These are phyloP conservation scores for Callopanchax toddi DNA, from an alignment of 2,113 vertebrate genomes.

Conservation along the genomic window DNA sequence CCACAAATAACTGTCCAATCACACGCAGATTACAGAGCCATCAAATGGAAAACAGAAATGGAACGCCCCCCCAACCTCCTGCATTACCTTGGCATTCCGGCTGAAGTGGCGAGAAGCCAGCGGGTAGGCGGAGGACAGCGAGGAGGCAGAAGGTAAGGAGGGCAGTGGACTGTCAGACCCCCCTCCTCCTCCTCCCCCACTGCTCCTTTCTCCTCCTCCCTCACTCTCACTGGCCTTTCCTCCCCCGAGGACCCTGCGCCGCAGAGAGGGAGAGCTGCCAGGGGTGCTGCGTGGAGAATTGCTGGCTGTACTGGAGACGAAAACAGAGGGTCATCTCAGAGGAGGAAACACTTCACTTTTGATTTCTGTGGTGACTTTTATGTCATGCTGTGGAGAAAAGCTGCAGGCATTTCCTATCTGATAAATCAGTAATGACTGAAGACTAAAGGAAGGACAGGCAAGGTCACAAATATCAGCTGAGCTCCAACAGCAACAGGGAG, in stretches of 20 bases:
- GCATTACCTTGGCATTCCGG: slow-evolving; percentile 88
- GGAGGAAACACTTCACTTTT: slow-evolving; percentile 5
- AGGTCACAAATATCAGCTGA: background rate
- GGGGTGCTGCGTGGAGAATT: slow-evolving; percentile 91
- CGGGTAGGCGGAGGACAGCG: slow-evolving; percentile 82
- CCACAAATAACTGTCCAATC: too few relatives aligned
- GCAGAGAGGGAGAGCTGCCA: slow-evolving; percentile 87
- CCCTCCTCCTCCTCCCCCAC: slow-evolving; percentile 69
- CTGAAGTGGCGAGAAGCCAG: slow-evolving; percentile 85
- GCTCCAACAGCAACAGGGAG: background rate
- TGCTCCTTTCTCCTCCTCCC: slow-evolving; percentile 74
- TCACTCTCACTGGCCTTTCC: slow-evolving; percentile 77
- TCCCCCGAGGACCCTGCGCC: slow-evolving; percentile 83
- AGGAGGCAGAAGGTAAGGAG: slow-evolving; percentile 74
- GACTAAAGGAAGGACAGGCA: background rate
- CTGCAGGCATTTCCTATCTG: slow-evolving; percentile 35
- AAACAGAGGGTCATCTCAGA: slow-evolving; percentile 23
- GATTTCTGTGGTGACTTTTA: slow-evolving; percentile 10
- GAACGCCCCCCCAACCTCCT: background rate
- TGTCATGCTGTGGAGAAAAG: slow-evolving; percentile 12
- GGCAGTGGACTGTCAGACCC: slow-evolving; percentile 79
- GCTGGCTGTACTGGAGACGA: slow-evolving; percentile 83
- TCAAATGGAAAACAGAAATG: too few relatives aligned
- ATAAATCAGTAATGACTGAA: background rate
- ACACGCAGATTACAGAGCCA: too few relatives aligned